A percentile compares a stretch with the other conserved stretches of the same genome.
Conservation (phyloP, 1,140 invertebrate species). For the Aphelinus certus region DNA sequence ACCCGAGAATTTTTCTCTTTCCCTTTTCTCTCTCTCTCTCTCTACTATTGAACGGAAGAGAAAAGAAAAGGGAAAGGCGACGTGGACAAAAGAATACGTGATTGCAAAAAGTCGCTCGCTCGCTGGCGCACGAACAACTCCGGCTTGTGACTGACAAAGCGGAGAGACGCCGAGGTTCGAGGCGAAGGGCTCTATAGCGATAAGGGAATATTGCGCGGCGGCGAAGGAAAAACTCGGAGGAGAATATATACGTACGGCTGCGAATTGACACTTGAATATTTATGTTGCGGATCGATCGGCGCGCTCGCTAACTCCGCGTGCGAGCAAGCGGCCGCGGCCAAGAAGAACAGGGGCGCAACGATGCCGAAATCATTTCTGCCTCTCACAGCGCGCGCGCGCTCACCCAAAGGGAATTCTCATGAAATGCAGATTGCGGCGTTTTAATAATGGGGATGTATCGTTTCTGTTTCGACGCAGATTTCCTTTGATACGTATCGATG, state of each 20-base stretch:
- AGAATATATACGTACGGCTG: no score
- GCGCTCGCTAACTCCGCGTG: neutral
- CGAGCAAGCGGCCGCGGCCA: no score
- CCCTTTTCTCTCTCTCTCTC: neutral
- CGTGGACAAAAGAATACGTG: slow-evolving; percentile 15
- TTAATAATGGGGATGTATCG: no score
- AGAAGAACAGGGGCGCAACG: no score
- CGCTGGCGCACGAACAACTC: no score
- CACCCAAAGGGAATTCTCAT: no score
- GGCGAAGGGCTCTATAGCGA: neutral
- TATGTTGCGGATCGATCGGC: slow-evolving; percentile 9
- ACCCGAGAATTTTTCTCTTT: neutral
- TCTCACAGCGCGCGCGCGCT: no score
- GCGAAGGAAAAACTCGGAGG: neutral
- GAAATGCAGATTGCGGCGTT: no score
- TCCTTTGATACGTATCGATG: no score
- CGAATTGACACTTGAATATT: slow-evolving; percentile 27
- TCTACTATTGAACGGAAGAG: neutral
- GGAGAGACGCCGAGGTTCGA: neutral
- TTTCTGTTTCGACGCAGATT: no score
- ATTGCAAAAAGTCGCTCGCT: slow-evolving; percentile 4
- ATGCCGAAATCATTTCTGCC: no score
- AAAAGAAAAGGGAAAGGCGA: neutral
- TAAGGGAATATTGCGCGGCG: neutral
- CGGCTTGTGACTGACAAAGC: neutral